These are phyloP conservation scores for Pampusana beccarii DNA, from an alignment of 2,113 vertebrate genomes.

Conservation along the genomic window DNA sequence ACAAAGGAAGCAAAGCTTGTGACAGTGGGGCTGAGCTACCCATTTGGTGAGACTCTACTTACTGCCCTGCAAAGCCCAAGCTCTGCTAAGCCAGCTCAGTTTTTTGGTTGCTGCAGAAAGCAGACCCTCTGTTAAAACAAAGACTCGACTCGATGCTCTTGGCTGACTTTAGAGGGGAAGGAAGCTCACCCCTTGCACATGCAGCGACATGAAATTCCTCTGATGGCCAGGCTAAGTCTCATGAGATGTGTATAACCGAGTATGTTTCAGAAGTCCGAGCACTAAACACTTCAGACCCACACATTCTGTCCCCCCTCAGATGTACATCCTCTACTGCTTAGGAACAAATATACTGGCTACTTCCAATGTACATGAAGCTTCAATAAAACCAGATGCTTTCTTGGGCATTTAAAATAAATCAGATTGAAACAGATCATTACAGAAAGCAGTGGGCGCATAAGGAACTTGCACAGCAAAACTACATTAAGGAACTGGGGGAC, in stretches of 20 bases:
- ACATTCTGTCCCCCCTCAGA: background rate
- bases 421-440: background rate
- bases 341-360: background rate
- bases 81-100: background rate
- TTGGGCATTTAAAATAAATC: background rate
- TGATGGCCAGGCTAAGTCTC: background rate
- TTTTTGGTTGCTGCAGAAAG: background rate
- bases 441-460: background rate
- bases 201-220: background rate
- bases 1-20: background rate
- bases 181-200: accelerated
- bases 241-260: accelerated
- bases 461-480: background rate
- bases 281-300: background rate
- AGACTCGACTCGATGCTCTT: background rate
- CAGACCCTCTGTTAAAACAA: background rate
- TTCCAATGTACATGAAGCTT: background rate
- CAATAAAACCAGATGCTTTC: background rate
- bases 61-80: background rate
- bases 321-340: background rate
- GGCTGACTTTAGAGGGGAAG: background rate
- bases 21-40: background rate
- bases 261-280: background rate
- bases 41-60: background rate
- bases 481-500: background rate